Evolutionary conservation across 23 tunicate genomes (phyloP), one percentile per base, ranked within the genome.

Genomic region (Clavelina lepadiformis): DNA sequence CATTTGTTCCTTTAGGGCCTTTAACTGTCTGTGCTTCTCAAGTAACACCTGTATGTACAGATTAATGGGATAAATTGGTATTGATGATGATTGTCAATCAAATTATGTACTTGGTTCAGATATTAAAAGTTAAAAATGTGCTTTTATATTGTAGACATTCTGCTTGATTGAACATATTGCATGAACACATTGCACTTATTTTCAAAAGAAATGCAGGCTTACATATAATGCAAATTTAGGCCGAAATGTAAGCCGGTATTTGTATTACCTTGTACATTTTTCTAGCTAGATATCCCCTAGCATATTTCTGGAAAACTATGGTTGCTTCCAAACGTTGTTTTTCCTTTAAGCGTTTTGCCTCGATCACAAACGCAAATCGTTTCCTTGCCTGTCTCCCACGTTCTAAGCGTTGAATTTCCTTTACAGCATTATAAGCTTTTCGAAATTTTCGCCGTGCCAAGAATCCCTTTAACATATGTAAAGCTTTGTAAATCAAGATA

Each of bases 1-100:
- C 88, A 88, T 80, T 74, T 88, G 96, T 47, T 80, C 88, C 46
- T 88, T 88, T 41, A 88, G 79, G 0, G 96, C 96, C 33, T 72
- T 68, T 13, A 88, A 63, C 55, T 88, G 87, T 28, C 96, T 67
- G 55, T 88, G 96, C 54, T 88, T 88, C 52, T 88, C 87, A 33
- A 88, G 64, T 7, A 88, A 28, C 22, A 80, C 68, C 96, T 88
- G 61, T 25, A 69, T n/a, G n/a, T n/a, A n/a, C n/a, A n/a, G n/a
- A n/a, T n/a, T n/a, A n/a, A n/a, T n/a, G n/a, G n/a, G n/a, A n/a
- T n/a, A n/a, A n/a, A n/a, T n/a, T n/a, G n/a, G n/a, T n/a, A n/a
- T n/a, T n/a, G n/a, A n/a, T n/a, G n/a, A n/a, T n/a, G n/a, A n/a
- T n/a, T n/a, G n/a, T n/a, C n/a, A n/a, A n/a, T n/a, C n/a, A n/a